These are phyloP conservation scores for Cygnus buccinator DNA, from an alignment of 2,113 vertebrate genomes.

Conservation along the genomic window DNA sequence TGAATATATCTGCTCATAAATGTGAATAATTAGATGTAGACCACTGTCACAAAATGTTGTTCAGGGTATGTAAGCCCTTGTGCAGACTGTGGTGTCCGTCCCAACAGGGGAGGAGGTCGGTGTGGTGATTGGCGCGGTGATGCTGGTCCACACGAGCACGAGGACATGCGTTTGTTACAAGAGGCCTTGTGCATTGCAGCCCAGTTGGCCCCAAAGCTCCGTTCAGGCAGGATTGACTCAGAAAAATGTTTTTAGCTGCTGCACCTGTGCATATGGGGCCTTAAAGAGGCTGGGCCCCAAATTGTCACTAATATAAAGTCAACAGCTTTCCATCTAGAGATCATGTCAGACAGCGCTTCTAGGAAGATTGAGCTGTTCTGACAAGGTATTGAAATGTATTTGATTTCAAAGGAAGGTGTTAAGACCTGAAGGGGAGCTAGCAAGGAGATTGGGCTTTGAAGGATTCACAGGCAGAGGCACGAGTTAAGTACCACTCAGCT, in stretches of 20 bases:
- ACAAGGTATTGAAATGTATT: background rate
- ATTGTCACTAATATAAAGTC: background rate
- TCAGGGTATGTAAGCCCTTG: background rate
- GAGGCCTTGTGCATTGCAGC: background rate
- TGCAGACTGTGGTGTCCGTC: background rate
- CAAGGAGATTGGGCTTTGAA: fast-evolving
- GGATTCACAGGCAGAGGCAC: background rate
- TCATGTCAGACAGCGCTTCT: background rate
- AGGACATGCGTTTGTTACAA: fast-evolving
- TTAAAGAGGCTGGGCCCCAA: background rate
- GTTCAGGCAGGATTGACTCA: background rate
- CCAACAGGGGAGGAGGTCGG: background rate
- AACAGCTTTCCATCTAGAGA: background rate
- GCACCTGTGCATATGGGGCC: background rate
- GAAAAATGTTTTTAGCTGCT: background rate
- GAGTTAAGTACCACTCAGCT: fast-evolving
- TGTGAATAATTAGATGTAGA: background rate
- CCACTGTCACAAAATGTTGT: background rate
- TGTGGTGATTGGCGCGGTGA: background rate
- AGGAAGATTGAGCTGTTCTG: background rate
- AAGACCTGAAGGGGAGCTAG: background rate
- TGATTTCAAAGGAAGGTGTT: background rate
- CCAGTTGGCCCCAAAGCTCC: background rate
- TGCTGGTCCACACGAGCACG: background rate
- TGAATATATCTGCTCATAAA: background rate